These are phyloP conservation scores for Triplophysa tibetana DNA, from an alignment of 2,113 vertebrate species.

Conservation along the genomic window DNA sequence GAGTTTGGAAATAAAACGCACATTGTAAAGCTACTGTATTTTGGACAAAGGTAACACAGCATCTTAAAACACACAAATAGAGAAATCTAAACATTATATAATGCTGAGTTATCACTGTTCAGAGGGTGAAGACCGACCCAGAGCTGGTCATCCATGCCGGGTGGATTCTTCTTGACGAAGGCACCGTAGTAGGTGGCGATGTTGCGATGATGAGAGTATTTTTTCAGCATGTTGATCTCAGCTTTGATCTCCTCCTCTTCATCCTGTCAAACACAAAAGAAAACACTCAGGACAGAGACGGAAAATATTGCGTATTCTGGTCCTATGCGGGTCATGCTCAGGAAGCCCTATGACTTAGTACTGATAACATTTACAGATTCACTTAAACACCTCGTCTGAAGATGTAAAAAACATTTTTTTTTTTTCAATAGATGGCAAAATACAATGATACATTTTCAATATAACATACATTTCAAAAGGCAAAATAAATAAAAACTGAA, in stretches of 20 bases:
- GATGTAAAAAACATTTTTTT: no score
- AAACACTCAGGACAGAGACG: slow-evolving; percentile 7
- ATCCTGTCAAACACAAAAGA: slow-evolving; percentile 77
- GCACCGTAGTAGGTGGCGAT: slow-evolving; percentile 94
- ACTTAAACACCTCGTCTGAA: neutral
- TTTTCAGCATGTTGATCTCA: slow-evolving; percentile 99
- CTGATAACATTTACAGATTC: neutral
- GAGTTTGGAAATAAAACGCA: no score
- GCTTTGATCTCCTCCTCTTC: slow-evolving; percentile 99
- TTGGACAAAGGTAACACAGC: no score
- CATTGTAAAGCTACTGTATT: no score
- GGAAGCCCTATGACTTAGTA: neutral
- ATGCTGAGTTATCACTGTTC: neutral
- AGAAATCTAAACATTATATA: slow-evolving; percentile 9
- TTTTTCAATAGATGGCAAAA: no score
- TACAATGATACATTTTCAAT: no score
- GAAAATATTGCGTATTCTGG: neutral
- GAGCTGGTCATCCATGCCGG: slow-evolving; percentile 95
- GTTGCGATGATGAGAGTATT: slow-evolving; percentile 97
- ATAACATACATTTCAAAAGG: no score
- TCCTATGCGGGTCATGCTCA: neutral
- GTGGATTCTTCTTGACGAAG: slow-evolving; percentile 98
- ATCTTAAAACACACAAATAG: neutral
- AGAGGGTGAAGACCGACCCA: slow-evolving; percentile 76
- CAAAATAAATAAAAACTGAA: no score